phyloP scores from a whole-genome alignment of 1,140 invertebrate genomes.

The Cydia splendana region DNA sequence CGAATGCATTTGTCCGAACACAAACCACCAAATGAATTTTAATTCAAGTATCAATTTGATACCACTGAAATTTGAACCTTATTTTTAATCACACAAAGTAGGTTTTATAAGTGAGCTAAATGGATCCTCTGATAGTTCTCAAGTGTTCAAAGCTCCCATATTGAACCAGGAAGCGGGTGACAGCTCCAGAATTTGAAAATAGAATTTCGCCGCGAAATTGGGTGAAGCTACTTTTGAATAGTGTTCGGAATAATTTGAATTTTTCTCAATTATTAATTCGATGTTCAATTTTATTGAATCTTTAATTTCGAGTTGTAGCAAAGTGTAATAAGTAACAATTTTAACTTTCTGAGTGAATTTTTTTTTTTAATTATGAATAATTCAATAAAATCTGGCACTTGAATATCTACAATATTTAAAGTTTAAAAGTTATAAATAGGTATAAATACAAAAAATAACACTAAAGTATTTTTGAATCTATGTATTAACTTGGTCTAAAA shows the following conservation, averaged over 20 bases:
- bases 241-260: not conserved
- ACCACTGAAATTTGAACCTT: constrained; percentile 20
- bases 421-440: too few relatives aligned
- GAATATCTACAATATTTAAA: too few relatives aligned
- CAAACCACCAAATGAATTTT: constrained; percentile 6
- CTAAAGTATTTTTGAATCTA: too few relatives aligned
- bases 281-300: not conserved
- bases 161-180: constrained; percentile 30
- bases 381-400: too few relatives aligned
- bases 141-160: constrained; percentile 20
- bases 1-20: constrained; percentile 1
- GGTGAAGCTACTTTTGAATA: constrained; percentile 30
- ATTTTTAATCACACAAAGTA: not conserved
- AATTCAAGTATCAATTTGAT: constrained; percentile 19
- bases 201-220: constrained; percentile 25
- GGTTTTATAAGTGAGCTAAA: not conserved
- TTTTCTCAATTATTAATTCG: not conserved
- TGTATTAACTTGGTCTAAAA: too few relatives aligned
- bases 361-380: not conserved
- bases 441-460: too few relatives aligned
- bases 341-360: not conserved
- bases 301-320: not conserved
- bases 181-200: constrained; percentile 32
- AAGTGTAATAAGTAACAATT: not conserved
- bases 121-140: not conserved